Evolutionary conservation across 1,140 invertebrate species (phyloP), one percentile per base, ranked within the genome.

Genomic region (Phocides pigmalion): DNA sequence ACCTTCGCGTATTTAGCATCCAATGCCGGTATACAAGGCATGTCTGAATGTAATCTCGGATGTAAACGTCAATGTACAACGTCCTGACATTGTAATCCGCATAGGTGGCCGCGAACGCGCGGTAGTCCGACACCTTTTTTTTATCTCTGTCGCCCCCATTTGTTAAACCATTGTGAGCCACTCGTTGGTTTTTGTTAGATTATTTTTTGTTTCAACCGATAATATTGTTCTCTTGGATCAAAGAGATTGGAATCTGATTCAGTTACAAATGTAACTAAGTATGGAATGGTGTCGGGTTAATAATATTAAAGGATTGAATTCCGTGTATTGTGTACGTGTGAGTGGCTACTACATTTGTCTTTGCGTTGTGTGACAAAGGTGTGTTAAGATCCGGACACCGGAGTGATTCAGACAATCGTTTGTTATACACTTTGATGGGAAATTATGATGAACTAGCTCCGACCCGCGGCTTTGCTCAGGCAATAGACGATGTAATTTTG

Each of bases 171-270:
- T 83, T 83, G 81, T 83, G 65, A 56, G 56, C 22, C 80, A 70
- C 62, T 76, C 76, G 68, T 58, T 70, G 64, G 63, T 76, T 72
- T 72, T 76, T 74, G 72, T 72, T 72, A 68, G 56, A 72, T 68
- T 65, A 68, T 70, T 78, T 76, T 80, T 80, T 75, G 68, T 75
- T 70, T 70, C 66, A 64, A 66, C 71, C 73, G 83, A 85, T 85
- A 81, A 81, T 84, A 86, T 86, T 86, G 83, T 86, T 77, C 81
- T 74, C 67, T 54, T 47, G 74, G 75, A 78, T 76, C 80, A 66
- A 64, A 58, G 44, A 68, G 82, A 82, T 84, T 70, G 67, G 61
- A 72, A 86, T 86, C 81, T 70, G 71, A 75, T 80, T 64, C 61
- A 71, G 72, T 81, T 79, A 75, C 76, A 70, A 72, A 72, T 72